Evolutionary conservation across 2,113 vertebrate genomes (phyloP), one percentile per base, ranked within the genome.

Genomic region (Hippolais icterina): DNA sequence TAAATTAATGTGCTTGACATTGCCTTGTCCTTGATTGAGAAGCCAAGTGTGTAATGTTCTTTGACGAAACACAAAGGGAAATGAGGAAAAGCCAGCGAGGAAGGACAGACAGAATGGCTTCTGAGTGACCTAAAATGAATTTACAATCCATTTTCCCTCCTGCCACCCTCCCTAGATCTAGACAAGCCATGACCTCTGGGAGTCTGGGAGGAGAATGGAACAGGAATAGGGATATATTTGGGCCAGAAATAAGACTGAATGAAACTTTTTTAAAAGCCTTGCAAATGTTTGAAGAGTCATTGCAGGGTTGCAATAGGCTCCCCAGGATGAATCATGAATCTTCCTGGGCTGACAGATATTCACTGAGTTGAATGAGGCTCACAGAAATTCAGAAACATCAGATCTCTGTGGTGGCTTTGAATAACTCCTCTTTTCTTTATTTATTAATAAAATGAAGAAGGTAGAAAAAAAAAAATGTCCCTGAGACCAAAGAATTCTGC

Each of bases 401-500:
- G 70, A 95, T 93, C 75, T 95, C 86, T 84, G 61, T 20, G 49
- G 77, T 71, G 70, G 61, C 90, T 96, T 90, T 90, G 71, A 97
- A 89, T 39, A 90, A 63, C 66, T 85, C 31, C 46, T 79, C 76
- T 92, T 83, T 94, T 88, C 79, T 94, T 93, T 85, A 89, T 87
- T 93, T 95, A 78, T 96, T 92, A 94, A 92, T 92, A 91, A 92
- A 93, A 96, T 47, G 64, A 50, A 82, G 86, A 84, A 90, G 41
- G 56, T 64, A 77, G 39, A 68, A n/a, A 64, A 95, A 64, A 95
- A 95, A 95, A 96, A 96, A 92, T 5, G 56, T 92, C 53, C 13
- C 49, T 54, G 84, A 75, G 83, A 96, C 86, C 86, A 96, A 95
- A 96, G 90, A 90, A 71, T 53, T 93, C 44, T 7, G 1, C 80